Evolutionary conservation across 2,113 vertebrate species (phyloP).

Genomic region (Sylvia atricapilla): DNA sequence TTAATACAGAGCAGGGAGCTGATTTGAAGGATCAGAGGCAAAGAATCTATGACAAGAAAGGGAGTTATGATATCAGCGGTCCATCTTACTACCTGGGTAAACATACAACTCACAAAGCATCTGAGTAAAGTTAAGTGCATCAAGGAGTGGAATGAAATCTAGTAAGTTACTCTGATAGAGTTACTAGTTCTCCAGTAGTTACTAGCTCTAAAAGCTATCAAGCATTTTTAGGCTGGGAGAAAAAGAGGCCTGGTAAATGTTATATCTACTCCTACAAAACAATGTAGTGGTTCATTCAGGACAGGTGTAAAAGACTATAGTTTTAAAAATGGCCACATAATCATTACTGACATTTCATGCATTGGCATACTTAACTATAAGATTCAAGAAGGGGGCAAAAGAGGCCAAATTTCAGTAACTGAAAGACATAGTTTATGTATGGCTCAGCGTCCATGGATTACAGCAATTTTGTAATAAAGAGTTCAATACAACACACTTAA

Average conservation of each 20-base stretch:
- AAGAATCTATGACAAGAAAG: neutral
- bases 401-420: neutral
- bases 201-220: neutral
- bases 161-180: neutral
- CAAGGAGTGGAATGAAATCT: neutral
- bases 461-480: neutral
- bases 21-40: neutral
- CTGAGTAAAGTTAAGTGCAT: neutral
- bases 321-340: neutral
- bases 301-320: neutral
- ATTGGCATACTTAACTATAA: fast-evolving
- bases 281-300: neutral
- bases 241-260: neutral
- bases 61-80: neutral
- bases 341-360: neutral
- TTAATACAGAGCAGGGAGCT: neutral
- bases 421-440: neutral
- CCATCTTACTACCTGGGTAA: neutral
- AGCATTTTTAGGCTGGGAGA: neutral
- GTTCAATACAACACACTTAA: neutral
- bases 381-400: neutral
- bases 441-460: neutral
- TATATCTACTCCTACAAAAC: neutral
- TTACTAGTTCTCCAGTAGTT: neutral
- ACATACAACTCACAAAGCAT: neutral